Evolutionary conservation across 2,797 vertebrate species (phyloP).

Genomic region (Pantherophis vulpinus): DNA sequence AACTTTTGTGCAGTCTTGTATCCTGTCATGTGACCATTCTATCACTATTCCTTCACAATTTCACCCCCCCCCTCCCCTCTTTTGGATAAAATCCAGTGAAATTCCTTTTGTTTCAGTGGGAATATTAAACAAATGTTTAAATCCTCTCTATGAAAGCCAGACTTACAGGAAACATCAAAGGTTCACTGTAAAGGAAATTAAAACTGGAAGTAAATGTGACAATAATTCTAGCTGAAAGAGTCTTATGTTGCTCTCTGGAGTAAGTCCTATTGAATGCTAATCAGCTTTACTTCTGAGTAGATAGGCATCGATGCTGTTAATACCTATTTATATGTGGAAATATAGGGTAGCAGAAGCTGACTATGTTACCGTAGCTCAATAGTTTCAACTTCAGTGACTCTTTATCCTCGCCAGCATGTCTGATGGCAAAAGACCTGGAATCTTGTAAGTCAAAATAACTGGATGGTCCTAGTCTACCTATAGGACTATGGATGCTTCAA

Average conservation of each 20-base stretch:
- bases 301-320: background rate
- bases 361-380: background rate
- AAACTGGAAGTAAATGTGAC: background rate
- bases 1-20: background rate
- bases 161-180: background rate
- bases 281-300: background rate
- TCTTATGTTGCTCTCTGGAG: background rate
- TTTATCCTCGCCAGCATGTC: background rate
- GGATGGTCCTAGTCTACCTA: background rate
- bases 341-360: background rate
- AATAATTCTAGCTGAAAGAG: background rate
- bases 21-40: background rate
- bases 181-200: background rate
- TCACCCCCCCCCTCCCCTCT: fast-evolving
- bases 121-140: background rate
- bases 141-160: background rate
- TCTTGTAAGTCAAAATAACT: background rate
- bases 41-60: no score
- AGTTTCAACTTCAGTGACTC: background rate
- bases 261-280: background rate
- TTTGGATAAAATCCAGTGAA: background rate
- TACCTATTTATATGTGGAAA: background rate
- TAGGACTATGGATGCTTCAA: background rate
- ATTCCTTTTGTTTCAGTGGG: background rate
- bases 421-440: background rate